A percentile compares a stretch with the other conserved stretches of the same genome.
phyloP scores from a whole-genome alignment of 1,140 invertebrate genomes.

The Ips typographus region DNA sequence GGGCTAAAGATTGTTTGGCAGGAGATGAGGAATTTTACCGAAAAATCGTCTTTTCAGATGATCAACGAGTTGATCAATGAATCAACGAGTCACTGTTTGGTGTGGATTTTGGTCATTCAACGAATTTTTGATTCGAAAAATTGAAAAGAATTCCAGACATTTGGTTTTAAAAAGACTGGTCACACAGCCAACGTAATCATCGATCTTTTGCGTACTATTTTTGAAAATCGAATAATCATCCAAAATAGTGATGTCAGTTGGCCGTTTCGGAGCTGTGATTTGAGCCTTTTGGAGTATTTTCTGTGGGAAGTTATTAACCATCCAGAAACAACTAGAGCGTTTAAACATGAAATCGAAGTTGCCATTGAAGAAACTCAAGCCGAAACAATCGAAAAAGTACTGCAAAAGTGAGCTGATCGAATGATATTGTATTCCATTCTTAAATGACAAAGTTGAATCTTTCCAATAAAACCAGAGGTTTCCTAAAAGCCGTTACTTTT shows the following conservation, averaged over 20 bases:
- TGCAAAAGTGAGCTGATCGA: conserved; percentile 12
- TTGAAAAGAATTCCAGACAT: conserved; percentile 37
- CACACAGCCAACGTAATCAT: conserved; percentile 28
- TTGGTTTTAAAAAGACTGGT: conserved; percentile 42
- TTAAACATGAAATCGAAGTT: background rate
- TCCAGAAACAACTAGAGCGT: background rate
- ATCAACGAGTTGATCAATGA: too few species aligned
- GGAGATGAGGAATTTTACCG: too few species aligned
- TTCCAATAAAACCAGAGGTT: background rate
- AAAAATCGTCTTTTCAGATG: too few species aligned
- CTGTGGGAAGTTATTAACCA: conserved; percentile 49
- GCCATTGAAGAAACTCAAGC: conserved; percentile 9
- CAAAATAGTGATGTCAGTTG: conserved; percentile 43
- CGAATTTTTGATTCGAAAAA: conserved; percentile 32
- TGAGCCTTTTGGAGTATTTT: conserved; percentile 52
- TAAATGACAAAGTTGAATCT: background rate
- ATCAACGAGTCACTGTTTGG: too few species aligned
- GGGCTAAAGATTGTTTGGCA: too few species aligned
- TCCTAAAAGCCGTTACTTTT: too few species aligned
- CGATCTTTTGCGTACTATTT: conserved; percentile 30
- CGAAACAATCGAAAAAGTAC: conserved; percentile 13
- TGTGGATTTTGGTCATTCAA: background rate
- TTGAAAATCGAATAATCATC: conserved; percentile 23
- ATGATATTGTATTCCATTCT: background rate
- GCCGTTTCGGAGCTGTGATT: conserved; percentile 52